Evolutionary conservation across 2,113 vertebrate species (phyloP).

Genomic region (Lophura nycthemera): DNA sequence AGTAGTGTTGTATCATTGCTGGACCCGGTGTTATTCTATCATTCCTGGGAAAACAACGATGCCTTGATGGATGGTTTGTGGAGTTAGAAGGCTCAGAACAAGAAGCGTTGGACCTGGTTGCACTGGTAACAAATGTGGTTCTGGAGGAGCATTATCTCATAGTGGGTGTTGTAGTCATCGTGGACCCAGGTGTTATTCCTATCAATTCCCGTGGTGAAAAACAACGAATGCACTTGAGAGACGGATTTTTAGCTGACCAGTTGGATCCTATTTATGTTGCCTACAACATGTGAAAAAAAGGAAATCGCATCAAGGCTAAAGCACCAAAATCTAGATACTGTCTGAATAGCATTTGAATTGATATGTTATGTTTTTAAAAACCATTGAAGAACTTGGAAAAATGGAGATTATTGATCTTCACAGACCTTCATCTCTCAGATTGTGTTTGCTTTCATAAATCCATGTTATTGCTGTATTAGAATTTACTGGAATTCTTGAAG

Average conservation of each 20-base stretch:
- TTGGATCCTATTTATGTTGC: constrained; percentile 98
- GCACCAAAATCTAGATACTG: constrained; percentile 51
- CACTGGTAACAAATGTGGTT: constrained; percentile 92
- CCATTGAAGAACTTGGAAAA: background rate
- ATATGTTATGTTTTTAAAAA: constrained; percentile 13
- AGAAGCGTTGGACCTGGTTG: constrained; percentile 92
- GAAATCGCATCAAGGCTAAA: background rate
- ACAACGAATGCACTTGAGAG: constrained; percentile 96
- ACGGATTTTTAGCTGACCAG: constrained; percentile 95
- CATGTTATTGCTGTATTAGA: background rate
- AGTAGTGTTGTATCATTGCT: too few relatives aligned
- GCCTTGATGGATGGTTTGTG: too few relatives aligned
- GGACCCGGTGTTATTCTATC: too few relatives aligned
- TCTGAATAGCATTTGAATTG: background rate
- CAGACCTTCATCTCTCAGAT: background rate
- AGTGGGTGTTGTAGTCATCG: constrained; percentile 94
- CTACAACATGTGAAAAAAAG: constrained; percentile 90
- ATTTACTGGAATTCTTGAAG: constrained; percentile 44
- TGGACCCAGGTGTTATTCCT: constrained; percentile 94
- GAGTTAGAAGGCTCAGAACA: constrained; percentile 95
- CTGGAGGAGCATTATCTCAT: constrained; percentile 96
- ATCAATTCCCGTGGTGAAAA: constrained; percentile 97
- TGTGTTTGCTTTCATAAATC: background rate
- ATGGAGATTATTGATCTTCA: background rate
- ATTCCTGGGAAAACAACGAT: too few relatives aligned